phyloP scores from a whole-genome alignment of 2,797 vertebrate species.

The Lutjanus argentimaculatus region DNA sequence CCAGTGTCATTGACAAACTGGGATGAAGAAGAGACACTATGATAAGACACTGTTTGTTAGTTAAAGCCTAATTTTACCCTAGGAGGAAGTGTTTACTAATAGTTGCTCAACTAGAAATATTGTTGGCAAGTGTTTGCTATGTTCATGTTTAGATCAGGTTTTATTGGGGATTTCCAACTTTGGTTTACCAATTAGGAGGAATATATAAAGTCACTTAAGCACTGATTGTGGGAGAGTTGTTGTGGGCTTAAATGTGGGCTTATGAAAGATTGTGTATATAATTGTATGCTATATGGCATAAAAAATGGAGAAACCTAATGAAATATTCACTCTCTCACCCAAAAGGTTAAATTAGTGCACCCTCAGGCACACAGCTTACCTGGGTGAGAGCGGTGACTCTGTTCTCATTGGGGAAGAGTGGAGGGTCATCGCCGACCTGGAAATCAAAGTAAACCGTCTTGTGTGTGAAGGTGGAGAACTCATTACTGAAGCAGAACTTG shows the following conservation, averaged over 20 bases:
- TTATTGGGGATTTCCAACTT: too few species aligned
- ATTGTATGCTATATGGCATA: background rate
- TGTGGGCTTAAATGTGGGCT: background rate
- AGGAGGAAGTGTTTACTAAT: too few species aligned
- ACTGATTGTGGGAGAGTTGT: too few species aligned
- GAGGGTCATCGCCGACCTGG: slow-evolving; percentile 98
- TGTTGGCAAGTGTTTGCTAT: too few species aligned
- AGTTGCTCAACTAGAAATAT: too few species aligned
- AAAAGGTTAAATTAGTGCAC: background rate
- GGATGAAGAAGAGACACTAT: too few species aligned
- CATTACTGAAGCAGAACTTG: slow-evolving; percentile 99
- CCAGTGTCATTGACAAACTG: too few species aligned
- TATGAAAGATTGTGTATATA: background rate
- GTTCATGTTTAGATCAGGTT: too few species aligned
- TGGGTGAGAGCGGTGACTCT: slow-evolving; percentile 97
- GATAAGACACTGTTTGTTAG: too few species aligned
- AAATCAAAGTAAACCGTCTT: slow-evolving; percentile 99
- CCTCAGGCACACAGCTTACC: slow-evolving; percentile 79
- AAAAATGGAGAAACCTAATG: background rate
- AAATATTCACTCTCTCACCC: background rate
- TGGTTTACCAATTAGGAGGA: too few species aligned
- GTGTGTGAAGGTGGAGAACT: slow-evolving; percentile 99
- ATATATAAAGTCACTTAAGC: too few species aligned
- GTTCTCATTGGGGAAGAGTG: slow-evolving; percentile 97
- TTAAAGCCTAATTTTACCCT: too few species aligned